These are phyloP conservation scores for Rhyacichthys aspro DNA, from an alignment of 2,797 vertebrate species.

Conservation along the genomic window DNA sequence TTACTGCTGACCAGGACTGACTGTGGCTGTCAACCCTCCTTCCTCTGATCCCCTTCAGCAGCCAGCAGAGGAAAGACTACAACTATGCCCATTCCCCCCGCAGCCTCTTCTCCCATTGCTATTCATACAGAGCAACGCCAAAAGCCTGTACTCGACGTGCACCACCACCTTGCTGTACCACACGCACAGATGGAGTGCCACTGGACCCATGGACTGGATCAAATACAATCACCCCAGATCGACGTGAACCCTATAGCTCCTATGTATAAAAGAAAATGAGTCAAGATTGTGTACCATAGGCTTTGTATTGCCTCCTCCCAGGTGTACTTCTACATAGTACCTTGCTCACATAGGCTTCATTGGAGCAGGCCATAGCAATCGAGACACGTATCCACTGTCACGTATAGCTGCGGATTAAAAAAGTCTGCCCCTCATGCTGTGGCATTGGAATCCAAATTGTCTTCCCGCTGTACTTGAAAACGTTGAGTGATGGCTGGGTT, in stretches of 20 bases:
- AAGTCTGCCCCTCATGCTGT: constrained; percentile 39
- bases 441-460: constrained; percentile 55
- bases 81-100: constrained; percentile 48
- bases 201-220: constrained; percentile 39
- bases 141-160: constrained; percentile 32
- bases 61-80: constrained; percentile 58
- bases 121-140: constrained; percentile 62
- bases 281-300: constrained; percentile 60
- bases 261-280: constrained; percentile 41
- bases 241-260: constrained; percentile 53
- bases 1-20: constrained; percentile 72
- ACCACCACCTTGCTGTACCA: constrained; percentile 21
- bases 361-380: constrained; percentile 31
- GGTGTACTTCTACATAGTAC: constrained; percentile 53
- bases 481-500: constrained; percentile 61
- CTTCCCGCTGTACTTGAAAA: constrained; percentile 74
- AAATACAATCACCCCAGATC: constrained; percentile 43
- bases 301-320: constrained; percentile 49
- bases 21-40: constrained; percentile 64
- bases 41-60: constrained; percentile 32
- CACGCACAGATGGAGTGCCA: constrained; percentile 45
- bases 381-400: constrained; percentile 39
- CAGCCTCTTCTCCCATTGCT: constrained; percentile 58
- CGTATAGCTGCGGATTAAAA: constrained; percentile 29
- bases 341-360: constrained; percentile 45